phyloP scores from a whole-genome alignment of 2,888 invertebrate species.

The Teleogryllus oceanicus region DNA sequence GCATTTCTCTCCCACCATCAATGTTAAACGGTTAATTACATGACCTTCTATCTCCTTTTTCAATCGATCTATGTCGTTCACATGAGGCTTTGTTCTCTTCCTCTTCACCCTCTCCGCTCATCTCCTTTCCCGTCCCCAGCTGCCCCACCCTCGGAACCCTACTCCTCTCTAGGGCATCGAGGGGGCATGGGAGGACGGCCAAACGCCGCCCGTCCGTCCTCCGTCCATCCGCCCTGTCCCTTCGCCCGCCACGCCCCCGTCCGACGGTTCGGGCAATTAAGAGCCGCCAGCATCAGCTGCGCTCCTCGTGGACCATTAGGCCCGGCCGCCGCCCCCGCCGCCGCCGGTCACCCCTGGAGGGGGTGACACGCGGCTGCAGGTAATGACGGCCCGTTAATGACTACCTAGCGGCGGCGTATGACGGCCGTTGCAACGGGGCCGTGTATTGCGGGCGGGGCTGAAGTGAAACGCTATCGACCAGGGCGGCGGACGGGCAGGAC shows the following conservation, averaged over 20 bases:
- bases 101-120: too few species aligned
- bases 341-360: background rate
- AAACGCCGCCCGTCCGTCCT: too few species aligned
- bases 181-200: too few species aligned
- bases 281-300: conserved; percentile 1
- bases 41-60: too few species aligned
- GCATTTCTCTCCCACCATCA: too few species aligned
- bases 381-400: conserved; percentile 18
- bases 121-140: too few species aligned
- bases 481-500: background rate
- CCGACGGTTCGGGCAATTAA: conserved; percentile 1
- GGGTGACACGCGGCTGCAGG: conserved; percentile 18
- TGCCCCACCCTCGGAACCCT: too few species aligned
- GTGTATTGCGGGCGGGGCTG: conserved; percentile 12
- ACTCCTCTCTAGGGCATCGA: too few species aligned
- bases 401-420: conserved; percentile 6
- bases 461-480: background rate
- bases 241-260: background rate
- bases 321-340: background rate
- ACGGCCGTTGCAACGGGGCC: background rate
- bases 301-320: conserved; percentile 9
- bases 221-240: background rate
- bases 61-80: too few species aligned
- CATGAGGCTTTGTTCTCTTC: too few species aligned
- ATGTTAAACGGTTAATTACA: too few species aligned